Evolutionary conservation across 1,140 invertebrate genomes (phyloP).

Genomic region (Leptinotarsa lineolata): DNA sequence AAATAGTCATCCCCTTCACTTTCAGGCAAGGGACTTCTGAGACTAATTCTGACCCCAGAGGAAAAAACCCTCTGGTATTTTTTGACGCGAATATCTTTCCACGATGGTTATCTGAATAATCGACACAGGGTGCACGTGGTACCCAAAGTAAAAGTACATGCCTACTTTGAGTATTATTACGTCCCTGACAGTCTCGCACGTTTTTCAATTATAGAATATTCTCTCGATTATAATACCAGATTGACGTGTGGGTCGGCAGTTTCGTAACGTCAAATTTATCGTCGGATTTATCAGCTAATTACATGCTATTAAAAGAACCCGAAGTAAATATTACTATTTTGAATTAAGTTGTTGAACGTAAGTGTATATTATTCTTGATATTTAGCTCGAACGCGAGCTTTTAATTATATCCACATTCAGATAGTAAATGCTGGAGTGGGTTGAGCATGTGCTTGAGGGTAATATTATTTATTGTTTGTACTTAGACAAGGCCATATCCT

Average conservation of each 20-base stretch:
- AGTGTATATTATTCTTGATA: slow-evolving; percentile 9
- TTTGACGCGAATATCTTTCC: too few relatives aligned
- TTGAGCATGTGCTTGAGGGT: background rate
- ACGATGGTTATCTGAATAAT: too few relatives aligned
- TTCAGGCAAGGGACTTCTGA: too few relatives aligned
- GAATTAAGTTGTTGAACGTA: background rate
- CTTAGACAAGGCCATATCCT: too few relatives aligned
- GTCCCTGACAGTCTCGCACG: background rate
- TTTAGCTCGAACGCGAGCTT: background rate
- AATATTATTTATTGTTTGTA: background rate
- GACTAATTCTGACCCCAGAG: too few relatives aligned
- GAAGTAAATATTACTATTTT: background rate
- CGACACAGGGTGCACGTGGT: too few relatives aligned
- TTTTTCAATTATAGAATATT: slow-evolving; percentile 5
- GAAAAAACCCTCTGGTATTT: too few relatives aligned
- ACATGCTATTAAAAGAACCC: slow-evolving; percentile 4
- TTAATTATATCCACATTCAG: slow-evolving; percentile 1
- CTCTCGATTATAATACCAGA: slow-evolving; percentile 5
- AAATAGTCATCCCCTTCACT: too few relatives aligned
- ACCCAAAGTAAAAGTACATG: too few relatives aligned
- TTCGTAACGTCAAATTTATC: slow-evolving; percentile 6
- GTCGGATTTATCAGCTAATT: slow-evolving; percentile 1
- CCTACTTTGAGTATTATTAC: background rate
- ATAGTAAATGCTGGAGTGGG: background rate
- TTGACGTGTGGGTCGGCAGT: background rate